phyloP scores from a whole-genome alignment of 2,888 invertebrate species.

The Sericinus montela region DNA sequence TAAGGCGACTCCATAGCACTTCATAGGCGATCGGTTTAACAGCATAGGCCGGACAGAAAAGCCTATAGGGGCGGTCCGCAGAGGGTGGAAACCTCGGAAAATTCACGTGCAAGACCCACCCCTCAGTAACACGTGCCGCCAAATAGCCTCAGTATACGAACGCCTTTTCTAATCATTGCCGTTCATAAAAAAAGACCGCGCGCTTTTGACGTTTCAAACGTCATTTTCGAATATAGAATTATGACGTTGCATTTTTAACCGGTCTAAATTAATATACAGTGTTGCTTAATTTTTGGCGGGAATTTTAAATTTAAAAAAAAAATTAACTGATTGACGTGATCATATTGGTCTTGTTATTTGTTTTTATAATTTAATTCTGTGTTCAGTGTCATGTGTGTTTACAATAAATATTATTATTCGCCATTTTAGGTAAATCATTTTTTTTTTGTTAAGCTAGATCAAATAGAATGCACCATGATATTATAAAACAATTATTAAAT shows the following conservation, averaged over 20 bases:
- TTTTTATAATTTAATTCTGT: neutral
- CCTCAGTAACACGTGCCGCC: conserved; percentile 71
- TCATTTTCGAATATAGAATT: conserved; percentile 42
- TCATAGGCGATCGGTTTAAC: conserved; percentile 72
- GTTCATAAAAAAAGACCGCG: conserved; percentile 56
- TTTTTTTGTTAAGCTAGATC: neutral
- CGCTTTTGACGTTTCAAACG: conserved; percentile 52
- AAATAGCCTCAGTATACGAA: conserved; percentile 71
- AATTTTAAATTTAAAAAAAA: neutral
- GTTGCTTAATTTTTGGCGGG: conserved; percentile 18
- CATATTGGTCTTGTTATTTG: neutral
- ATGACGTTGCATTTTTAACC: conserved; percentile 24
- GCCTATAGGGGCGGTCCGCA: conserved; percentile 79
- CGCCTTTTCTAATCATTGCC: conserved; percentile 71
- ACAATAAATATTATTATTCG: neutral
- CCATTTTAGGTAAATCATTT: neutral
- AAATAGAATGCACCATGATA: no score
- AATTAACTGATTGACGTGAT: neutral
- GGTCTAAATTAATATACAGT: conserved; percentile 15
- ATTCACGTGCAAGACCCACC: conserved; percentile 76
- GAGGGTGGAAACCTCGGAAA: conserved; percentile 79
- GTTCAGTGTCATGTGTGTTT: neutral
- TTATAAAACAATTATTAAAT: no score
- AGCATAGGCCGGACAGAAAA: conserved; percentile 80
- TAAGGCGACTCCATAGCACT: conserved; percentile 47